Evolutionary conservation across 2,888 invertebrate genomes (phyloP).

Genomic region (Cheilosia vernalis): DNA sequence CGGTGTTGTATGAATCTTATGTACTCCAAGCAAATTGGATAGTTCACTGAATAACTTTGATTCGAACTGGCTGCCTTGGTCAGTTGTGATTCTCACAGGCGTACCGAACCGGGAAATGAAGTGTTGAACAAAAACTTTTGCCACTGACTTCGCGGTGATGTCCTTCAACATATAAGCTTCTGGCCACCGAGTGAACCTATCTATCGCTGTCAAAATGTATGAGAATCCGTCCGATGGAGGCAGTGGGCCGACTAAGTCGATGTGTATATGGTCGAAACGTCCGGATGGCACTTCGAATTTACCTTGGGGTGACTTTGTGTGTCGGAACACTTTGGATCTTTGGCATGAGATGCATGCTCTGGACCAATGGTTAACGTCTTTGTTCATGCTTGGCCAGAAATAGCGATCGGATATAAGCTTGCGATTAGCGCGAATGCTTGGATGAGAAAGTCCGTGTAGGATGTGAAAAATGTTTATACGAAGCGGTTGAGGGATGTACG

Average conservation of each 20-base stretch:
- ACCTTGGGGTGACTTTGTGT: slow-evolving; percentile 16
- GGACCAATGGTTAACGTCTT: neutral
- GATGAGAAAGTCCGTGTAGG: too few relatives aligned
- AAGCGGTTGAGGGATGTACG: too few relatives aligned
- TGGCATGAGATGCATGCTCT: neutral
- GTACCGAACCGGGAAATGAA: slow-evolving; percentile 62
- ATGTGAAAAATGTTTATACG: too few relatives aligned
- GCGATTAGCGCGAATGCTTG: too few relatives aligned
- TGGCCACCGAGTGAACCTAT: slow-evolving; percentile 63
- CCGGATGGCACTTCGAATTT: slow-evolving; percentile 23
- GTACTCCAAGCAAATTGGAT: slow-evolving; percentile 15
- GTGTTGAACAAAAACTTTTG: slow-evolving; percentile 45
- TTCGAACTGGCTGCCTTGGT: slow-evolving; percentile 61
- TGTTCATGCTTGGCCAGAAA: too few relatives aligned
- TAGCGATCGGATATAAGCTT: too few relatives aligned
- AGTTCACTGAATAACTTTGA: too few relatives aligned
- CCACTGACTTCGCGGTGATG: slow-evolving; percentile 56
- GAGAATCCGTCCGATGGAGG: slow-evolving; percentile 70
- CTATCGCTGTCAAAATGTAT: slow-evolving; percentile 55
- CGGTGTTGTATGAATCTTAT: slow-evolving; percentile 39
- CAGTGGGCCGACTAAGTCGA: slow-evolving; percentile 80
- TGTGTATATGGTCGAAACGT: slow-evolving; percentile 76
- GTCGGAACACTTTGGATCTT: neutral
- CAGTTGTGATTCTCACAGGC: slow-evolving; percentile 39
- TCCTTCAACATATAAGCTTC: slow-evolving; percentile 56